These are phyloP conservation scores for Glossosoma conforme DNA, from an alignment of 1,140 invertebrate genomes.

Conservation along the genomic window DNA sequence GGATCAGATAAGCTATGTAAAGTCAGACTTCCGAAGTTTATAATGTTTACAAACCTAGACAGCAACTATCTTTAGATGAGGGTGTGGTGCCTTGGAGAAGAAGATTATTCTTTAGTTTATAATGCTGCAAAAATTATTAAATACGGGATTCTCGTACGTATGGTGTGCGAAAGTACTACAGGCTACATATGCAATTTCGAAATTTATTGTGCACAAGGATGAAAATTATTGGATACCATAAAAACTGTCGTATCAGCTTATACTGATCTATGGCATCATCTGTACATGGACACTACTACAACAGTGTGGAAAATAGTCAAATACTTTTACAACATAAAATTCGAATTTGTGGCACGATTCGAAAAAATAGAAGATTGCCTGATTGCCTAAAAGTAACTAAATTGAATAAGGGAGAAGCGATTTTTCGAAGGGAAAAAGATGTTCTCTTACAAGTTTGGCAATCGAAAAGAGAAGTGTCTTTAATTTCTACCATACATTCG, in stretches of 20 bases:
- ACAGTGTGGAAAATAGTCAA: constrained; percentile 23
- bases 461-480: constrained; percentile 19
- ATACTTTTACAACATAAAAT: constrained; percentile 23
- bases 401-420: constrained; percentile 20
- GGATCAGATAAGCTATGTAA: constrained; percentile 24
- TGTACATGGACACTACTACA: constrained; percentile 23
- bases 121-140: constrained; percentile 26
- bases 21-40: too few relatives aligned
- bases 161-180: constrained; percentile 29
- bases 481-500: constrained; percentile 30
- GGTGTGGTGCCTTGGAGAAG: too few relatives aligned
- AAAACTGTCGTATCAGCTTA: constrained; percentile 11
- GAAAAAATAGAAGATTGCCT: constrained; percentile 26
- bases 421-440: constrained; percentile 21
- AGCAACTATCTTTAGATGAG: too few relatives aligned
- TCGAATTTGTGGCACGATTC: constrained; percentile 28
- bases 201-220: constrained; percentile 24
- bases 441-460: constrained; percentile 26
- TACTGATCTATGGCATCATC: constrained; percentile 17
- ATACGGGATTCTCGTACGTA: constrained; percentile 30
- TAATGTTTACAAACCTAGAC: too few relatives aligned
- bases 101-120: too few relatives aligned
- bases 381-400: constrained; percentile 20
- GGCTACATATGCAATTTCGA: constrained; percentile 29
- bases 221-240: constrained; percentile 22